Conservation (phyloP, 2,113 vertebrate species). For the human region DNA sequence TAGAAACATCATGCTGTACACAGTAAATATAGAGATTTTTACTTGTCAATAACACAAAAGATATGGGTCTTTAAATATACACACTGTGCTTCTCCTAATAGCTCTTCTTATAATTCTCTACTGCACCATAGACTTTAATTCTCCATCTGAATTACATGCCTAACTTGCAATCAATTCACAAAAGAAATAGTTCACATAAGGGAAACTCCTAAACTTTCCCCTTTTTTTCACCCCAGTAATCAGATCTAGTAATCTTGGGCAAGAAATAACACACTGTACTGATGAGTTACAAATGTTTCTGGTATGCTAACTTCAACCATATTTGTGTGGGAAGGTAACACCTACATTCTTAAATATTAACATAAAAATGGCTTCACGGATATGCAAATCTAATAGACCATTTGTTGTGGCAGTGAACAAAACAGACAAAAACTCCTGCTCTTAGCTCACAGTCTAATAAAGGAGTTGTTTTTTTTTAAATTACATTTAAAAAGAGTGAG, state of each 20-base stretch:
- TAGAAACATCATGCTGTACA: not conserved
- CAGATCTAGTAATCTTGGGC: constrained; percentile 66
- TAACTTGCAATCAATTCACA: constrained; percentile 59
- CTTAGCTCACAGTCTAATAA: not conserved
- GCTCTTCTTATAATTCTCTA: not conserved
- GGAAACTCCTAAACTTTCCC: constrained; percentile 30
- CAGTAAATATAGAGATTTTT: not conserved
- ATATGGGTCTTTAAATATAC: not conserved
- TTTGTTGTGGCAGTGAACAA: not conserved
- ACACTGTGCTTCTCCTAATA: not conserved
- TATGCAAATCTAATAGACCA: constrained; percentile 12
- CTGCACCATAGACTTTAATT: not conserved
- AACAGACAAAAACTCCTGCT: constrained; percentile 2
- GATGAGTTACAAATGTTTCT: constrained; percentile 73
- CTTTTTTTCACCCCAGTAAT: constrained; percentile 41
- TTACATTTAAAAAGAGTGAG: not conserved
- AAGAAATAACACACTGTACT: constrained; percentile 69
- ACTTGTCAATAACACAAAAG: not conserved
- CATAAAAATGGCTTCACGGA: constrained; percentile 49
- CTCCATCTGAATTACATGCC: constrained; percentile 43
- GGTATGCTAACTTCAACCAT: constrained; percentile 65
- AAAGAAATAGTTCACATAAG: constrained; percentile 56
- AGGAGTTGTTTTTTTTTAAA: not conserved
- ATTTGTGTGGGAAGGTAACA: constrained; percentile 63
- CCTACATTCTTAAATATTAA: constrained; percentile 63